Percentiles rank a stretch among this genome's conserved stretches.
Evolutionary conservation across 30 jellyfish, hydroid and myxozoan genomes (phyloP).

Genomic region (Aurelia sp.): DNA sequence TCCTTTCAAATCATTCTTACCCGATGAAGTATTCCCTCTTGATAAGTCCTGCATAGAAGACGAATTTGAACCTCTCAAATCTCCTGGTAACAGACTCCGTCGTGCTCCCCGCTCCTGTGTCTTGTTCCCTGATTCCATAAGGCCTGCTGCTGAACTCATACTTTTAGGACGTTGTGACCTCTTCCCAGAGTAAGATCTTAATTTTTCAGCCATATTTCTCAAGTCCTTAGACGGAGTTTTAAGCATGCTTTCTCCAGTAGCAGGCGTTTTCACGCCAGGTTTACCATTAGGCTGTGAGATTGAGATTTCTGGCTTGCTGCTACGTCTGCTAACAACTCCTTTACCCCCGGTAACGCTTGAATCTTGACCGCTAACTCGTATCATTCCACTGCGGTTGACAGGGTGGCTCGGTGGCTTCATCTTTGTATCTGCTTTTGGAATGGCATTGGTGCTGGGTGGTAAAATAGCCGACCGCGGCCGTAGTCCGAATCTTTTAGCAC

Average conservation of each 20-base stretch:
- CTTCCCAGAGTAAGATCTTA: constrained; percentile 43
- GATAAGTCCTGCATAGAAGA: constrained; percentile 55
- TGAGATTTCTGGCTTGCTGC: constrained; percentile 6
- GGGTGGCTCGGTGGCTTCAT: constrained; percentile 52
- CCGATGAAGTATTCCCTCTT: neutral
- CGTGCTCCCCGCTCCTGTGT: constrained; percentile 15
- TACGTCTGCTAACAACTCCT: constrained; percentile 28
- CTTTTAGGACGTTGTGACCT: constrained; percentile 58
- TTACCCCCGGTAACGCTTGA: neutral
- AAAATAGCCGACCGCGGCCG: constrained; percentile 42
- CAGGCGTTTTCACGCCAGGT: constrained; percentile 2
- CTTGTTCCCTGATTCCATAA: neutral
- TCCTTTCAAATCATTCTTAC: neutral
- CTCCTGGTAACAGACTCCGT: constrained; percentile 10
- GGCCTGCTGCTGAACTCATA: constrained; percentile 41
- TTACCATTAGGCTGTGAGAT: constrained; percentile 15
- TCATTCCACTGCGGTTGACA: neutral
- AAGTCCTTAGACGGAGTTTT: constrained; percentile 58
- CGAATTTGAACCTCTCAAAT: constrained; percentile 9
- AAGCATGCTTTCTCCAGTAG: constrained; percentile 1
- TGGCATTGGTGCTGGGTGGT: neutral
- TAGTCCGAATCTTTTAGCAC: constrained; percentile 26
- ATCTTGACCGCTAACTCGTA: neutral
- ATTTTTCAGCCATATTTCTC: constrained; percentile 54
- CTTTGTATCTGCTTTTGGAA: constrained; percentile 23